Base-by-base conservation (phyloP, 2,888 invertebrate species). In the Flexamia atlantica region DNA sequence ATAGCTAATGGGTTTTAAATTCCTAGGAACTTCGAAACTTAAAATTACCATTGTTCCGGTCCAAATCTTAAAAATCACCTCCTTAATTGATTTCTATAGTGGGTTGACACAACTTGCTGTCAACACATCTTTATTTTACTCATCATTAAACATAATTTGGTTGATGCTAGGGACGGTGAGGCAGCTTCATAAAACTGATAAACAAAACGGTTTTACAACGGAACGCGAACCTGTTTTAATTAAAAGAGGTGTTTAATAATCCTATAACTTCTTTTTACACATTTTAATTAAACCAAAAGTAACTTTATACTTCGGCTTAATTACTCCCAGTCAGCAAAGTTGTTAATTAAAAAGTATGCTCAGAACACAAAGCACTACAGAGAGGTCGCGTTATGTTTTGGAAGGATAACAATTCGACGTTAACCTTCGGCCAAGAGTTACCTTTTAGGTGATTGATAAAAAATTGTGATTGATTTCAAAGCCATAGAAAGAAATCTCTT, bases 251-350 rank as follows among this genome's bases (percentile, higher is more conserved):
- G 79, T 57, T 79, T 79, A 53, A 79, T 79, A 79, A 79, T 79
- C 53, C 57, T 50, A 79, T 79, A 79, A 79, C 53, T 79, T 79
- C 79, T 57, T 79, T 79, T 79, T 57, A 79, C 79, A 79, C 79
- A 79, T 79, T 79, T 79, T 79, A 79, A 79, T 79, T 79, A 79
- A 79, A 57, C 79, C 79, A 28, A 79, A 79, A 79, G 79, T 57
- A 76, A 76, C 74, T 76, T 76, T 76, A 76, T n/a, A 79, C 79
- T 79, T 79, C 57, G 53, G 57, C 79, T 79, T 53, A 79, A 50
- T 79, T 79, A 79, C 79, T 57, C 57, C 20, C 36, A 79, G 79
- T 79, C 79, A 79, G 79, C 79, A 32, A 79, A 79, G 79, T 79
- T 79, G 79, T 79, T 79, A 79, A 79, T 79, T 79, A 79, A 79